Evolutionary conservation across 2,797 vertebrate species (phyloP).

Genomic region (Odontamblyopus rebecca): DNA sequence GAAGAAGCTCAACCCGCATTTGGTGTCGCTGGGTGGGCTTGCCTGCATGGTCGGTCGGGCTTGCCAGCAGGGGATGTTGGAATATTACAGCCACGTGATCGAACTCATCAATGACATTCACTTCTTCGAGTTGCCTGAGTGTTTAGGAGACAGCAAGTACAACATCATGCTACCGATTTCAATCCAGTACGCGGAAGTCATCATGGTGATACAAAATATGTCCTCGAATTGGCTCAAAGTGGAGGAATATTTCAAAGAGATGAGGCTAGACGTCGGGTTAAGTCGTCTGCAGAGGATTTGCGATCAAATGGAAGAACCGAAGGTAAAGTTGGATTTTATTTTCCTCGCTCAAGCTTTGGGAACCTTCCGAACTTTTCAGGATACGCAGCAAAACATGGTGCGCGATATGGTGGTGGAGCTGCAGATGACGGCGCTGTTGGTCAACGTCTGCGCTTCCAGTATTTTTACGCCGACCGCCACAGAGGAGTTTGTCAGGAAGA

Average conservation of each 20-base stretch:
- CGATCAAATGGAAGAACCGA: conserved; percentile 10
- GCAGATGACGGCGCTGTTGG: conserved; percentile 37
- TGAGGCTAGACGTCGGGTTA: neutral
- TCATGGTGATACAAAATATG: conserved; percentile 54
- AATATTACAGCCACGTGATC: conserved; percentile 40
- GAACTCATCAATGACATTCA: conserved; percentile 64
- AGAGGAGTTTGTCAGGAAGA: conserved; percentile 28
- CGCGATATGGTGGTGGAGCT: conserved; percentile 39
- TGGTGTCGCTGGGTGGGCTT: conserved; percentile 65
- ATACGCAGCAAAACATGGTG: conserved; percentile 26
- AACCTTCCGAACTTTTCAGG: conserved; percentile 61
- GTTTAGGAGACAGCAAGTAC: neutral
- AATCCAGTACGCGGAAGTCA: conserved; percentile 40
- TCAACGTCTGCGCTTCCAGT: conserved; percentile 48
- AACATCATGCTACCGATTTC: conserved; percentile 10
- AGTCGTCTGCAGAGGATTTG: conserved; percentile 42
- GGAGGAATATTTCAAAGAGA: conserved; percentile 52
- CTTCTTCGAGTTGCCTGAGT: conserved; percentile 33
- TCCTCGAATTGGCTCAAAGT: conserved; percentile 57
- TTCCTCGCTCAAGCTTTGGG: conserved; percentile 68
- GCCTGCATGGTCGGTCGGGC: conserved; percentile 46
- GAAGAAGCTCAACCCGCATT: conserved; percentile 31
- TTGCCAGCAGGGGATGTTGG: conserved; percentile 50
- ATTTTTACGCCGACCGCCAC: conserved; percentile 32
- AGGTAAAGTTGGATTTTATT: conserved; percentile 53